phyloP scores from a whole-genome alignment of 2,113 vertebrate genomes.

The Halichoerus grypus region DNA sequence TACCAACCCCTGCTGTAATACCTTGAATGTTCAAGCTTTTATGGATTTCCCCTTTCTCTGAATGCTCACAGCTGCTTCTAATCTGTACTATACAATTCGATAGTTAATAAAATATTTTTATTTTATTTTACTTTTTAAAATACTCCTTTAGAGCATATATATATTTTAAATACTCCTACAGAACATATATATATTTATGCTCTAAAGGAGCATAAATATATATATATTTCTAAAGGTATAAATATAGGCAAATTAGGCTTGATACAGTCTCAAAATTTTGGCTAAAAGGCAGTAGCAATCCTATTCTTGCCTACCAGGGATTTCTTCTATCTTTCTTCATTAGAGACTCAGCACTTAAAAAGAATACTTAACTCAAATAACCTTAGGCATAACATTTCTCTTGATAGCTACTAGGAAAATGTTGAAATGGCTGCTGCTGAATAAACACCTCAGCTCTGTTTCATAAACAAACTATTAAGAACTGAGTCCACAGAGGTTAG shows the following conservation, averaged over 20 bases:
- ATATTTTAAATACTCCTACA: not conserved
- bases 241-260: not conserved
- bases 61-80: not conserved
- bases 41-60: conserved; percentile 13
- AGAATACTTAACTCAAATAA: conserved; percentile 23
- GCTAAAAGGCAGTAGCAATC: conserved; percentile 15
- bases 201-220: not conserved
- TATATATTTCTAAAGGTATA: conserved; percentile 18
- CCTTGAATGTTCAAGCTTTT: conserved; percentile 11
- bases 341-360: conserved; percentile 57
- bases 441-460: conserved; percentile 57
- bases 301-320: not conserved
- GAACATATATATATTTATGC: not conserved
- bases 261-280: conserved; percentile 32
- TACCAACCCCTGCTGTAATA: not conserved
- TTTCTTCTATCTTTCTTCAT: conserved; percentile 34
- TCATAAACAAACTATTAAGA: conserved; percentile 64
- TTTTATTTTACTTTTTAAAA: conserved; percentile 52
- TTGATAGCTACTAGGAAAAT: conserved; percentile 49
- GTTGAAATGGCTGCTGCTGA: conserved; percentile 44
- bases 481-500: conserved; percentile 52
- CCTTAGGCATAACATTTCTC: conserved; percentile 54
- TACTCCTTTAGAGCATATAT: not conserved
- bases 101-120: conserved; percentile 26
- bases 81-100: conserved; percentile 28